Evolutionary conservation across 1,140 invertebrate species (phyloP), one percentile per base, ranked within the genome.

Genomic region (Brachionus asplanchnoidis): DNA sequence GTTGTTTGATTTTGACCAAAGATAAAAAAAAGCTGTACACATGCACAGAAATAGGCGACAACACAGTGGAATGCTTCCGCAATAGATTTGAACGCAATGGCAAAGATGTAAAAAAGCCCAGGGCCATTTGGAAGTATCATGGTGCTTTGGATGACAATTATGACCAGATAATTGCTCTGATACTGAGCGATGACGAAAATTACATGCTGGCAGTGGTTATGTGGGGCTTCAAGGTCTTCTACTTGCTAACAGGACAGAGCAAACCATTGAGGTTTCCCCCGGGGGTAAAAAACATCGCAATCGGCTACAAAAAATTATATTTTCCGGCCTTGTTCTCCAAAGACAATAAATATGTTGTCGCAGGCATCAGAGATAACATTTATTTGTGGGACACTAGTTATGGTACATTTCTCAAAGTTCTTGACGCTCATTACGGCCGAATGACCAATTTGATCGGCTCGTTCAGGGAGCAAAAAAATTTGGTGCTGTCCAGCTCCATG

Each of bases 341-440:
- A 60, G 93, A 93, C 56, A 94, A 95, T 87, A 94, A 95, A 87
- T 97, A 96, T 88, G 95, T 95, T 1, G 94, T 99, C 1, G 96
- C 96, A 60, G 96, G 96, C 20, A 95, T 99, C 1, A 85, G 97
- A 85, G 97, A 98, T 90, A 97, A 94, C 90, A 90, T 99, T 0
- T 99, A 98, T 88, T 94, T 98, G 0, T 99, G 96, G 96, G 94
- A 93, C 87, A 91, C 97, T 12, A 91, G 88, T 79, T 88, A 88
- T 84, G 89, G 88, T 3, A 88, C 26, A 40, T 84, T 77, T 75
- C 23, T 84, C 6, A 73, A 75, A 91, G 92, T 95, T 5, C 89
- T 99, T 12, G 97, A 99, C 87, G 97, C 97, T 0, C 97, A 99
- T 89, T 99, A 98, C 88, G 96, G 95, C 0, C 91, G 97, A 84